Conservation (phyloP, 2,797 vertebrate species). For the Darevskia nairensis region DNA sequence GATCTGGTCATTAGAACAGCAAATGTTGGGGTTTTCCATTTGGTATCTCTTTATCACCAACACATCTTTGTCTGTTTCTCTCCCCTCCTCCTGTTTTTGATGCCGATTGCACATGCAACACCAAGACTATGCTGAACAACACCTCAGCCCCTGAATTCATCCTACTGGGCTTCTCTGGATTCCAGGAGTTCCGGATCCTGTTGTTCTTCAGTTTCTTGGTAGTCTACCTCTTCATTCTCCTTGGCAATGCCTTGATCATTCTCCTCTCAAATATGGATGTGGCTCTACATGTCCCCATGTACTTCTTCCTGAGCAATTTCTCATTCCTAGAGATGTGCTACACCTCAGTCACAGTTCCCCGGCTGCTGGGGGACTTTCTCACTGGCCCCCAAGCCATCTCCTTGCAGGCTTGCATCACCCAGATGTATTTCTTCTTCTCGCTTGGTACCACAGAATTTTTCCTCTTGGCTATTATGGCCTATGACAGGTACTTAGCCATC, state of each 20-base stretch:
- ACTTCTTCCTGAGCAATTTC: constrained; percentile 73
- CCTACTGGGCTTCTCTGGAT: constrained; percentile 58
- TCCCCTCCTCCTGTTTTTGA: not conserved
- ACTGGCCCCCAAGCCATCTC: constrained; percentile 53
- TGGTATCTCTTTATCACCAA: not conserved
- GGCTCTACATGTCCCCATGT: constrained; percentile 66
- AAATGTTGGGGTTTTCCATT: not conserved
- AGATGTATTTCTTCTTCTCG: constrained; percentile 58
- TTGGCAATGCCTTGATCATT: constrained; percentile 64
- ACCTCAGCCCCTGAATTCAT: constrained; percentile 46
- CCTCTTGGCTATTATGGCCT: constrained; percentile 54
- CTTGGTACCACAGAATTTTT: constrained; percentile 46
- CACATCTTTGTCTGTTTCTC: not conserved
- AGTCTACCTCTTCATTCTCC: constrained; percentile 45
- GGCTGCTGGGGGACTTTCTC: constrained; percentile 56
- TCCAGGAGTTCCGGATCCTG: constrained; percentile 32
- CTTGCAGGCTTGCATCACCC: constrained; percentile 50
- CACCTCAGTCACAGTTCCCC: constrained; percentile 68
- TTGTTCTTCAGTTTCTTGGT: constrained; percentile 52
- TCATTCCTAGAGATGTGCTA: constrained; percentile 76
- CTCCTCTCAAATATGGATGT: constrained; percentile 59
- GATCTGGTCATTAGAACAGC: not conserved
- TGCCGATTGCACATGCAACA: not conserved
- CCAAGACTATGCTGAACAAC: constrained; percentile 38
- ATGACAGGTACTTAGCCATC: constrained; percentile 27